phyloP scores from a whole-genome alignment of 2,113 vertebrate species.

The Mobula hypostoma region DNA sequence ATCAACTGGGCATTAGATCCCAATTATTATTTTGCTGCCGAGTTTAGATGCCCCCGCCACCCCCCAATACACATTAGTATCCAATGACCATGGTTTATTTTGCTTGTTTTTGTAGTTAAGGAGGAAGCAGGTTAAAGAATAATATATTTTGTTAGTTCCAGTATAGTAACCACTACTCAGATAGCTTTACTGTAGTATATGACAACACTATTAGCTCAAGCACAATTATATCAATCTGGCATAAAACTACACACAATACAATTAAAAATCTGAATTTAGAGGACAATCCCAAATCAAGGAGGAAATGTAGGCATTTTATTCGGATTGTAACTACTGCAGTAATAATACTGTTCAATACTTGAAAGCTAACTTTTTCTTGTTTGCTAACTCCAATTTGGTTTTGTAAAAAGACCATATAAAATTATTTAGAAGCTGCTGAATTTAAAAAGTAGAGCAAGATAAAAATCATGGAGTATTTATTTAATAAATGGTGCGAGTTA shows the following conservation, averaged over 20 bases:
- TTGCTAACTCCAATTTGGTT: background rate
- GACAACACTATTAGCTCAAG: background rate
- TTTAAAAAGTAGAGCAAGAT: background rate
- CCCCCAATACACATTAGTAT: background rate
- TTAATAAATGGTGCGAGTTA: background rate
- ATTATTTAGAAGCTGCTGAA: background rate
- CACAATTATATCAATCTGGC: background rate
- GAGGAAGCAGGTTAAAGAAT: background rate
- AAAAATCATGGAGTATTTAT: slow-evolving; percentile 13
- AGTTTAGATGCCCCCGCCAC: background rate
- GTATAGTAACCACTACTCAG: background rate
- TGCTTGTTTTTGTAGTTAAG: background rate
- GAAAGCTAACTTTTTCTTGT: background rate
- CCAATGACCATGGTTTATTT: background rate
- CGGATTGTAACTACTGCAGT: background rate
- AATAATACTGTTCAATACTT: background rate
- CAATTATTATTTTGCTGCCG: background rate
- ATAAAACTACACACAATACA: background rate
- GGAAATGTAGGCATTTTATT: background rate
- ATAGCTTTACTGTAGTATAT: background rate
- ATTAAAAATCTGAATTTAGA: background rate
- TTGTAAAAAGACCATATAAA: background rate
- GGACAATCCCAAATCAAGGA: background rate
- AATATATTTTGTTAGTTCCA: background rate
- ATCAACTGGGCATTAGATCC: background rate